Evolutionary conservation across 2,797 vertebrate genomes (phyloP).

Genomic region (Anguilla obscura): DNA sequence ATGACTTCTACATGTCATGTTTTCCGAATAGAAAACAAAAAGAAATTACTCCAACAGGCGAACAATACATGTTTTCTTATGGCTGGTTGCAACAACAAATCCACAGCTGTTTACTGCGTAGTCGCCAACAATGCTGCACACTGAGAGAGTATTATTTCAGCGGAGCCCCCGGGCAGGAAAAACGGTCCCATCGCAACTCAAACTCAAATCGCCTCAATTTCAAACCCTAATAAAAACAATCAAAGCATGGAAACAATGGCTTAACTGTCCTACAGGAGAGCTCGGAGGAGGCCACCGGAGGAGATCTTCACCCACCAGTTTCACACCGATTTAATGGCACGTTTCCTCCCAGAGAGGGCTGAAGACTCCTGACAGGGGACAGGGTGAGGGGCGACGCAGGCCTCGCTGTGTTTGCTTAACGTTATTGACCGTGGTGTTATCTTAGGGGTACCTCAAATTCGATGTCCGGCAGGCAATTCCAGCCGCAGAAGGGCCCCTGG

Average conservation of each 20-base stretch:
- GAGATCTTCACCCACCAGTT: constrained; percentile 37
- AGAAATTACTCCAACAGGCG: not conserved
- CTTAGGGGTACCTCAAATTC: constrained; percentile 82
- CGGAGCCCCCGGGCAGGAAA: constrained; percentile 44
- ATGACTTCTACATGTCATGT: not conserved
- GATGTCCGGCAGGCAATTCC: constrained; percentile 85
- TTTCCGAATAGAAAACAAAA: not conserved
- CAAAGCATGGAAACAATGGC: constrained; percentile 56
- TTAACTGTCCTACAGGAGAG: constrained; percentile 53
- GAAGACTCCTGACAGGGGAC: constrained; percentile 38
- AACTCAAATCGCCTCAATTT: constrained; percentile 55
- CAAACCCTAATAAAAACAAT: constrained; percentile 59
- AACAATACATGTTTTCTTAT: not conserved
- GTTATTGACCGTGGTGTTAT: constrained; percentile 28
- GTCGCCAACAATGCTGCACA: not conserved
- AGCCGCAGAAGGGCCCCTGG: constrained; percentile 81
- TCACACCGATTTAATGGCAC: constrained; percentile 54
- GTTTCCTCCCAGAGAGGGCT: constrained; percentile 46
- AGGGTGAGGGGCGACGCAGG: constrained; percentile 34
- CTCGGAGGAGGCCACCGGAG: constrained; percentile 35
- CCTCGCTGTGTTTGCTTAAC: constrained; percentile 48
- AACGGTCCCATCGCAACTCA: constrained; percentile 50
- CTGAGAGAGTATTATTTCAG: constrained; percentile 51
- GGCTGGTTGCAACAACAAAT: not conserved
- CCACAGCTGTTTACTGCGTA: not conserved